Conservation (phyloP, 1,140 invertebrate genomes). For the Drosophila sp. region DNA sequence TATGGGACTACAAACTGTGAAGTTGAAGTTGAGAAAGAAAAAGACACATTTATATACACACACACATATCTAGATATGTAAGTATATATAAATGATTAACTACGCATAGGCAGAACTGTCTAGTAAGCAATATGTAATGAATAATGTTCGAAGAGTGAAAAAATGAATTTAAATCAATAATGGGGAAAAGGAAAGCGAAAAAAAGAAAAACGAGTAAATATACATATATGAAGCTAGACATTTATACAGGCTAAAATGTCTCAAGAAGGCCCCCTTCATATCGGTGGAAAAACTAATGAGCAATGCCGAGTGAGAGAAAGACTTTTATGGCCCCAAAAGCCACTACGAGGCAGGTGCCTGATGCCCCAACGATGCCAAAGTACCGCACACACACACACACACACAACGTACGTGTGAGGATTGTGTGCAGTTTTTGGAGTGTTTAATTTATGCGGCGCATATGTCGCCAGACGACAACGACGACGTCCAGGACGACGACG, state of each 20-base stretch:
- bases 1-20: neutral
- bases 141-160: slow-evolving; percentile 54
- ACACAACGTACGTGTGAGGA: slow-evolving; percentile 38
- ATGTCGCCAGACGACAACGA: slow-evolving; percentile 57
- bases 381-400: neutral
- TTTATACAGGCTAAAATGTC: slow-evolving; percentile 29
- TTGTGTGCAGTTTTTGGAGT: slow-evolving; percentile 48
- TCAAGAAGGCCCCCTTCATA: slow-evolving; percentile 37
- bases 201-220: neutral
- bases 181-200: slow-evolving; percentile 6
- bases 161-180: slow-evolving; percentile 77
- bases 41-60: neutral
- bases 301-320: slow-evolving; percentile 45
- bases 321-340: slow-evolving; percentile 63
- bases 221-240: slow-evolving; percentile 32
- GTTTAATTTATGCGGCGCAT: slow-evolving; percentile 77
- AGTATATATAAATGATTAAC: slow-evolving; percentile 61
- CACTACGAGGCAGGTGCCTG: slow-evolving; percentile 50
- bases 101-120: slow-evolving; percentile 43
- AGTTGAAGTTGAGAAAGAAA: neutral
- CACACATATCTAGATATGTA: neutral
- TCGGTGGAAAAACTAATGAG: slow-evolving; percentile 73
- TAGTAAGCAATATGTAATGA: slow-evolving; percentile 33
- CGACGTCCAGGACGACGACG: neutral
- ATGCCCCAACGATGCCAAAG: slow-evolving; percentile 37